Evolutionary conservation across 2,888 invertebrate genomes (phyloP).

Genomic region (Lasioglossum calceatum): DNA sequence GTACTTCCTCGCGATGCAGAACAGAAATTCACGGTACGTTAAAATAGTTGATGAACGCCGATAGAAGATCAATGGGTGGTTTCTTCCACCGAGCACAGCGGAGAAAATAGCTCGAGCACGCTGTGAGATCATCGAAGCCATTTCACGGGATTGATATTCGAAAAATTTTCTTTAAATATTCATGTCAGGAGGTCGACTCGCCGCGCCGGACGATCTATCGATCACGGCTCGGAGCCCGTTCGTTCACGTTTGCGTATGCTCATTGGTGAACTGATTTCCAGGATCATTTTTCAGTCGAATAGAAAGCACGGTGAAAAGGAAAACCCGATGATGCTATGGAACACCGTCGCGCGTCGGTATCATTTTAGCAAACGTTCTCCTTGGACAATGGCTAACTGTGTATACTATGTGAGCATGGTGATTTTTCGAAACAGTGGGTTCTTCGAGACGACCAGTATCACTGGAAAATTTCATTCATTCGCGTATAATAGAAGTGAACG

Average conservation of each 20-base stretch:
- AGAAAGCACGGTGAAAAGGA: slow-evolving; percentile 45
- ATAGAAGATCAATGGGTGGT: slow-evolving; percentile 40
- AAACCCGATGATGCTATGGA: slow-evolving; percentile 16
- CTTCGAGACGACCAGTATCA: no score
- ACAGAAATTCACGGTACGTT: slow-evolving; percentile 51
- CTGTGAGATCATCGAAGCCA: slow-evolving; percentile 6
- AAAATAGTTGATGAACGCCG: slow-evolving; percentile 44
- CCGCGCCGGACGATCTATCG: slow-evolving; percentile 44
- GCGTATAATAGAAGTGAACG: no score
- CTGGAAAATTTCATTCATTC: no score
- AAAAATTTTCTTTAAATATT: slow-evolving; percentile 68
- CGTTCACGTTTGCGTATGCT: slow-evolving; percentile 31
- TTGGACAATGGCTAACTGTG: not conserved
- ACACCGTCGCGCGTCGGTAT: not conserved
- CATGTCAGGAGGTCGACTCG: slow-evolving; percentile 73
- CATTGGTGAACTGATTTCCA: slow-evolving; percentile 33
- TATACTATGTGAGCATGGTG: not conserved
- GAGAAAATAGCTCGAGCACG: slow-evolving; percentile 43
- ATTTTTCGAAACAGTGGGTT: not conserved
- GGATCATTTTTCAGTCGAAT: slow-evolving; percentile 15
- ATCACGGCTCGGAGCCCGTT: slow-evolving; percentile 43
- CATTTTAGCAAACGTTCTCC: slow-evolving; percentile 16
- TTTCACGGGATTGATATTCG: slow-evolving; percentile 38
- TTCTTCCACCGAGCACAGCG: slow-evolving; percentile 22
- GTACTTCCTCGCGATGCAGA: slow-evolving; percentile 61